A percentile compares a stretch with the other conserved stretches of the same genome.
phyloP scores from a whole-genome alignment of 2,888 invertebrate species.

The Polylopha cassiicola region DNA sequence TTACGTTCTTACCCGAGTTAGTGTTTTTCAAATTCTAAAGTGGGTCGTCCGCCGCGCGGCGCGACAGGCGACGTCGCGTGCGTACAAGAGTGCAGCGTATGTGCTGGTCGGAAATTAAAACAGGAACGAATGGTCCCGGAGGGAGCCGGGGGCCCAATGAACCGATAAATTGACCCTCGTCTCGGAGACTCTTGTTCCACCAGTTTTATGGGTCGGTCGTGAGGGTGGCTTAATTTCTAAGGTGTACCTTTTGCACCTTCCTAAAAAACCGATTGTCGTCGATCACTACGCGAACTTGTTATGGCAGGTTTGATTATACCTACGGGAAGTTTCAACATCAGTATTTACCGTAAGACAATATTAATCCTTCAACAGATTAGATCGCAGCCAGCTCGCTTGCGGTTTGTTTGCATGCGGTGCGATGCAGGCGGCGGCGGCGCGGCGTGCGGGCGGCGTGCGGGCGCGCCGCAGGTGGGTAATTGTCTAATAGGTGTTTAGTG shows the following conservation, averaged over 20 bases:
- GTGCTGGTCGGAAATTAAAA: slow-evolving; percentile 29
- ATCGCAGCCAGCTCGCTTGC: too few relatives aligned
- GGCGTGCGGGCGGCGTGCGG: too few relatives aligned
- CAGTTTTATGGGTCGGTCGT: slow-evolving; percentile 20
- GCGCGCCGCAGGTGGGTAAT: too few relatives aligned
- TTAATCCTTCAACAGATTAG: too few relatives aligned
- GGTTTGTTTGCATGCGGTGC: too few relatives aligned
- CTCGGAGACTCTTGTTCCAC: slow-evolving; percentile 19
- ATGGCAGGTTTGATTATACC: too few relatives aligned
- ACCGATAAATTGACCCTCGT: slow-evolving; percentile 29
- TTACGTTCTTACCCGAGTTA: slow-evolving; percentile 4
- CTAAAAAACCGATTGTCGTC: too few relatives aligned
- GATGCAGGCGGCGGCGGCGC: too few relatives aligned
- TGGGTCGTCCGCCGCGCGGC: slow-evolving; percentile 2
- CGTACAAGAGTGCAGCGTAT: slow-evolving; percentile 15
- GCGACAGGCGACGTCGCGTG: neutral
- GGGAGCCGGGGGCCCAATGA: slow-evolving; percentile 23
- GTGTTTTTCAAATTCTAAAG: slow-evolving; percentile 5
- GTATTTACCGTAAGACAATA: too few relatives aligned
- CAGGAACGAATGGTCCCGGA: slow-evolving; percentile 23
- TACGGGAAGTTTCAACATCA: too few relatives aligned
- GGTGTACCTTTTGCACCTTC: slow-evolving; percentile 22
- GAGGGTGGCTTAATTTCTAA: slow-evolving; percentile 19
- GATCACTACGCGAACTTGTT: too few relatives aligned
- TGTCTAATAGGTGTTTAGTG: too few relatives aligned